These are phyloP conservation scores for Malacosoma neustria DNA, from an alignment of 2,888 invertebrate species.

Conservation along the genomic window DNA sequence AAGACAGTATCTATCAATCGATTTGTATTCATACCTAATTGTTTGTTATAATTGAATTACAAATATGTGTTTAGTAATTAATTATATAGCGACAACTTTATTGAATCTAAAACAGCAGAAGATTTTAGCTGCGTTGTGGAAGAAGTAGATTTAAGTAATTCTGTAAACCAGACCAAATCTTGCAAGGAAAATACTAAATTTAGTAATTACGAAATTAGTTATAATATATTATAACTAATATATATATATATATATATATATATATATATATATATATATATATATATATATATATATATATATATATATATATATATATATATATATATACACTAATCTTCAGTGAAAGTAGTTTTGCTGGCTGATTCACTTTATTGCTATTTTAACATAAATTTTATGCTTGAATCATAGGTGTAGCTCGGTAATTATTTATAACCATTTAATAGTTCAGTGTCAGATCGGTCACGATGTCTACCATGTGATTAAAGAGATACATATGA, in stretches of 20 bases:
- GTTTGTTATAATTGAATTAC: too few relatives aligned
- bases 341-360: neutral
- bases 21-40: too few relatives aligned
- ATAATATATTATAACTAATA: too few relatives aligned
- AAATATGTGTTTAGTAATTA: too few relatives aligned
- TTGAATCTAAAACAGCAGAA: too few relatives aligned
- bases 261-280: neutral
- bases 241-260: too few relatives aligned
- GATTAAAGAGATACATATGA: neutral
- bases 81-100: too few relatives aligned
- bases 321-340: neutral
- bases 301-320: neutral
- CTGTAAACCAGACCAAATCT: too few relatives aligned
- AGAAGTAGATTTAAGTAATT: too few relatives aligned
- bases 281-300: neutral
- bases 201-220: too few relatives aligned
- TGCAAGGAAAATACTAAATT: too few relatives aligned
- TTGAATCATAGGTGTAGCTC: neutral
- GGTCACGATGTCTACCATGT: conserved; percentile 28
- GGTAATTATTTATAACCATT: conserved; percentile 7
- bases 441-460: conserved; percentile 31
- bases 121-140: too few relatives aligned
- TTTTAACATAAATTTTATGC: neutral
- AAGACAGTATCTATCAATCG: conserved; percentile 21
- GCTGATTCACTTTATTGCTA: neutral